phyloP scores from a whole-genome alignment of 2,113 vertebrate species.

The Setophaga petechia region DNA sequence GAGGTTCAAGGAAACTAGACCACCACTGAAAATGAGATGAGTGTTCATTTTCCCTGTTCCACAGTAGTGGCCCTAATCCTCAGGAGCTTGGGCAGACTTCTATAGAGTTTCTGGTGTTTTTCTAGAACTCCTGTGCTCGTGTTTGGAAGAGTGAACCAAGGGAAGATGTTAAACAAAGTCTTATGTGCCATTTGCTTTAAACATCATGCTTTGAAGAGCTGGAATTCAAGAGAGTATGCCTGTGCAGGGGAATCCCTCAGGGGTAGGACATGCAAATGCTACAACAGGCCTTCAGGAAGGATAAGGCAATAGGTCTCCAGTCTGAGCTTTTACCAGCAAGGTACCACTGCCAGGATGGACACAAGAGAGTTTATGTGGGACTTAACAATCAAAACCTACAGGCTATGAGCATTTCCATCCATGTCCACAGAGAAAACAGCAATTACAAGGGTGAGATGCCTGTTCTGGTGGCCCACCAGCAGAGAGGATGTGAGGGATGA shows the following conservation, averaged over 20 bases:
- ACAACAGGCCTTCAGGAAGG: background rate
- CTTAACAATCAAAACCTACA: background rate
- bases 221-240: background rate
- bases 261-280: background rate
- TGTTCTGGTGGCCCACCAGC: background rate
- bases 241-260: background rate
- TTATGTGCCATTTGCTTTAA: background rate
- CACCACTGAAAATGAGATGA: background rate
- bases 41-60: background rate
- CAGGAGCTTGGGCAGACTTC: background rate
- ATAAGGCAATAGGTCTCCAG: background rate
- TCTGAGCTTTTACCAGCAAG: background rate
- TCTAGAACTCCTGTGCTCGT: background rate
- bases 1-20: background rate
- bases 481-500: background rate
- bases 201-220: background rate
- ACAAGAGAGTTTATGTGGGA: background rate
- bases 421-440: background rate
- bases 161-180: background rate
- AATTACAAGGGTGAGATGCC: background rate
- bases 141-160: background rate
- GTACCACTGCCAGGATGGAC: background rate
- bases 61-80: background rate
- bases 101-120: background rate
- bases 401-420: fast-evolving